phyloP scores from a whole-genome alignment of 2,113 vertebrate genomes.

The Dasyornis broadbenti region DNA sequence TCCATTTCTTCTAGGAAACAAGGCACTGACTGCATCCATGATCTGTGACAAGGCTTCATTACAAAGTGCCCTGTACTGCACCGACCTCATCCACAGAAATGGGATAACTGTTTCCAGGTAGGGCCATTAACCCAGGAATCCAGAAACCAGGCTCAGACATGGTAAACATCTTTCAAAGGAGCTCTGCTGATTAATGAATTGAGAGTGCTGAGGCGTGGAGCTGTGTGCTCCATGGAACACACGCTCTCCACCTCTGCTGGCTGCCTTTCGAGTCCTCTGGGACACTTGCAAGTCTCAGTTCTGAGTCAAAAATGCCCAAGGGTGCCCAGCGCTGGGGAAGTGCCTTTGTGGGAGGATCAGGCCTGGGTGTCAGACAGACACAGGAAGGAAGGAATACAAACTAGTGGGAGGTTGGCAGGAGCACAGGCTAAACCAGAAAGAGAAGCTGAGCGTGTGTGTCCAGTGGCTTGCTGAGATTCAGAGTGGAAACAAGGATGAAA shows the following conservation, averaged over 20 bases:
- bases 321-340: not conserved
- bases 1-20: not conserved
- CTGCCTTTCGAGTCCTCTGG: not conserved
- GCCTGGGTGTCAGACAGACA: not conserved
- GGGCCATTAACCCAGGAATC: not conserved
- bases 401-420: not conserved
- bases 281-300: not conserved
- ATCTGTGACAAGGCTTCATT: not conserved
- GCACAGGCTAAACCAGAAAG: slow-evolving; percentile 33
- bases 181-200: not conserved
- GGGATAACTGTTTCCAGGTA: not conserved
- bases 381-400: not conserved
- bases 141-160: not conserved
- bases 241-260: not conserved
- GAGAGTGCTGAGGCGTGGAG: not conserved
- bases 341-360: not conserved
- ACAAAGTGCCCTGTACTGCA: not conserved
- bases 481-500: not conserved
- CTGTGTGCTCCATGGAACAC: not conserved
- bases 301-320: not conserved
- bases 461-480: not conserved
- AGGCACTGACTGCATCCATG: not conserved
- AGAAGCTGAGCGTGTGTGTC: not conserved
- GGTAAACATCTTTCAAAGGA: not conserved
- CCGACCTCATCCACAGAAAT: not conserved